Percentiles rank a stretch among this genome's conserved stretches.
Evolutionary conservation across 2,888 invertebrate genomes (phyloP).

Genomic region (Drosophila colorata): DNA sequence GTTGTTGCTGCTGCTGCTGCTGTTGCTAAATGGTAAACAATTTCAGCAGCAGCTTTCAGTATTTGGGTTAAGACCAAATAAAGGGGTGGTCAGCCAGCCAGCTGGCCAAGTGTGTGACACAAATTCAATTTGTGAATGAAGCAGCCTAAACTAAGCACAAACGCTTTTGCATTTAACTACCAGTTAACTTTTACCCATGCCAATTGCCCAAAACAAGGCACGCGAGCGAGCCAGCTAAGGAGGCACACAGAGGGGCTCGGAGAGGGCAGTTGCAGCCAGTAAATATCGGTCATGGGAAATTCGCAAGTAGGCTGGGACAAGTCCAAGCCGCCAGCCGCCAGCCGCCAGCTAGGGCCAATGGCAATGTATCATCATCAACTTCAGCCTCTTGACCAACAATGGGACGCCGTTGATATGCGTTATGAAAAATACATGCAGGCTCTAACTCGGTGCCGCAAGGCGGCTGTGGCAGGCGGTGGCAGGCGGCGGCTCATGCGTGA

Average conservation of each 20-base stretch:
- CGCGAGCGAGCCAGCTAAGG: constrained; percentile 29
- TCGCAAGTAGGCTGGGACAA: constrained; percentile 43
- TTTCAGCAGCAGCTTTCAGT: constrained; percentile 63
- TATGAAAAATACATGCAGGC: constrained; percentile 65
- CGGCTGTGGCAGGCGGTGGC: constrained; percentile 10
- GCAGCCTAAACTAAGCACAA: constrained; percentile 56
- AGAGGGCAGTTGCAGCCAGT: neutral
- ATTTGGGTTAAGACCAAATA: constrained; percentile 81
- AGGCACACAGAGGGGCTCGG: neutral
- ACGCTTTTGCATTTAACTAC: constrained; percentile 10
- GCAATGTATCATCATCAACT: constrained; percentile 60
- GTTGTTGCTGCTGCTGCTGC: constrained; percentile 46
- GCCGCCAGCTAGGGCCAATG: constrained; percentile 36
- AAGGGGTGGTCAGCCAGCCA: constrained; percentile 71
- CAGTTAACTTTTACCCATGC: constrained; percentile 49
- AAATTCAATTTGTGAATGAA: constrained; percentile 79
- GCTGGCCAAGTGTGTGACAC: constrained; percentile 65
- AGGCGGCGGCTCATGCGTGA: constrained; percentile 58
- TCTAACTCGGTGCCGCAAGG: constrained; percentile 11
- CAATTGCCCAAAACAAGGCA: constrained; percentile 68
- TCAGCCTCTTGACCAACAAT: constrained; percentile 65
- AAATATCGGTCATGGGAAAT: constrained; percentile 78
- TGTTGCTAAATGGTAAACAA: constrained; percentile 75
- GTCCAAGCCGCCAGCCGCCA: constrained; percentile 35
- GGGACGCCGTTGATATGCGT: constrained; percentile 59